Evolutionary conservation across 2,888 invertebrate species (phyloP).

Genomic region (Ecliptopera silaceata): DNA sequence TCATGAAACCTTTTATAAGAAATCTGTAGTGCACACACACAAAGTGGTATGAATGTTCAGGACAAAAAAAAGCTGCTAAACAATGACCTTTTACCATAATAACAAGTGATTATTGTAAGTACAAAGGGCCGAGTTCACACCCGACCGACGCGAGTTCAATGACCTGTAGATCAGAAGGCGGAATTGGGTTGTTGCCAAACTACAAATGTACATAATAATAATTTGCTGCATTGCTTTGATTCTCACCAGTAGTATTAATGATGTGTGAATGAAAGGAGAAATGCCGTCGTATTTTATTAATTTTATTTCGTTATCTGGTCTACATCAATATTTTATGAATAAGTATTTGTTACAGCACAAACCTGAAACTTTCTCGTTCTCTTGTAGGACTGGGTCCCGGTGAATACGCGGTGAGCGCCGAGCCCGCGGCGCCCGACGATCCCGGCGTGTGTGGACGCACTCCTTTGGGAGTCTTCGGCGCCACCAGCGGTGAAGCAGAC

Average conservation of each 20-base stretch:
- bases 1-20: not conserved
- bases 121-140: slow-evolving; percentile 9
- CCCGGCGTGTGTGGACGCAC: slow-evolving; percentile 76
- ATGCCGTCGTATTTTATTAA: not conserved
- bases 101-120: not conserved
- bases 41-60: not conserved
- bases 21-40: not conserved
- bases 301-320: not conserved
- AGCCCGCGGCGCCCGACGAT: slow-evolving; percentile 69
- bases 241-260: slow-evolving; percentile 13
- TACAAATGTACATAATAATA: slow-evolving; percentile 6
- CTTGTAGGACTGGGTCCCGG: slow-evolving; percentile 91
- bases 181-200: slow-evolving; percentile 26
- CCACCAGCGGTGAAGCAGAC: slow-evolving; percentile 77
- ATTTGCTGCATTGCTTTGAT: slow-evolving; percentile 17
- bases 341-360: not conserved
- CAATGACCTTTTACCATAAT: not conserved
- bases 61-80: not conserved
- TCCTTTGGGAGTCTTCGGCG: slow-evolving; percentile 77
- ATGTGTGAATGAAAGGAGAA: slow-evolving; percentile 36
- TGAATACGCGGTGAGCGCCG: slow-evolving; percentile 84
- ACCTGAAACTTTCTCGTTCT: slow-evolving; percentile 95
- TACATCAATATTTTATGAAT: not conserved
- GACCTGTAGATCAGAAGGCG: slow-evolving; percentile 24
- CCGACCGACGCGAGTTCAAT: slow-evolving; percentile 18